Evolutionary conservation across 2,113 vertebrate species (phyloP), one percentile per base, ranked within the genome.

Genomic region (Lycocorax pyrrhopterus): DNA sequence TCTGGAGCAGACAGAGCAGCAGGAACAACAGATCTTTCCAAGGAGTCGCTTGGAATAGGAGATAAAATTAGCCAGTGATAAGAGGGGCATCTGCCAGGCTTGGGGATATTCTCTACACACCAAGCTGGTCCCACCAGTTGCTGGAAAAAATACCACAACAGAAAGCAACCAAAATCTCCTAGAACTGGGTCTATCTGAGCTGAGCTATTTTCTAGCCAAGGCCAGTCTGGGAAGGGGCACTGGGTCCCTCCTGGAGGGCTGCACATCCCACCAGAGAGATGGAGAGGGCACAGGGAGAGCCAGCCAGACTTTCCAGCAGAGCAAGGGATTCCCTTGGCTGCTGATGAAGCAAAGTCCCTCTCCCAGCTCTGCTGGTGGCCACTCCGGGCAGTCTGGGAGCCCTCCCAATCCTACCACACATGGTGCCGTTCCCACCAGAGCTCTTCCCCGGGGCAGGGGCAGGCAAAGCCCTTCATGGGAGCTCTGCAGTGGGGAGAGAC

Each of bases 361-460:
- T 68, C 80, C 35, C 87, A 73, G 89, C 76, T 58, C 46, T 74
- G 55, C 62, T 6, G 6, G 60, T 37, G 72, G 56, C 83, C 19
- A 1, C 15, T 51, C 51, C 8, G 68, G 51, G 55, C n/a, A 8
- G 55, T 15, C 52, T 4, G 4, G 52, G 63, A 93, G n/a, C 82
- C 32, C 32, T 86, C 62, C 87, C 53, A 62, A 0, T 39, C 64
- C 77, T 12, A 15, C 49, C 41, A 29, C 2, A 12, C 1, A 2
- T 0, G 0, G 29, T 9, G 62, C 66, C 0, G 0, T 29, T 41
- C 30, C 79, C 86, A 60, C 49, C 72, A 41, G 39, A 19, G 72
- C 82, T 66, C 46, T 44, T 41, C 37, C 4, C 59, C 1, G 0
- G 6, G 35, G 19, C 75, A 59, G 63, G 39, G 47, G 13, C 55